Evolutionary conservation across 2,113 vertebrate species (phyloP).

Genomic region (zebrafish (Danio rerio)): DNA sequence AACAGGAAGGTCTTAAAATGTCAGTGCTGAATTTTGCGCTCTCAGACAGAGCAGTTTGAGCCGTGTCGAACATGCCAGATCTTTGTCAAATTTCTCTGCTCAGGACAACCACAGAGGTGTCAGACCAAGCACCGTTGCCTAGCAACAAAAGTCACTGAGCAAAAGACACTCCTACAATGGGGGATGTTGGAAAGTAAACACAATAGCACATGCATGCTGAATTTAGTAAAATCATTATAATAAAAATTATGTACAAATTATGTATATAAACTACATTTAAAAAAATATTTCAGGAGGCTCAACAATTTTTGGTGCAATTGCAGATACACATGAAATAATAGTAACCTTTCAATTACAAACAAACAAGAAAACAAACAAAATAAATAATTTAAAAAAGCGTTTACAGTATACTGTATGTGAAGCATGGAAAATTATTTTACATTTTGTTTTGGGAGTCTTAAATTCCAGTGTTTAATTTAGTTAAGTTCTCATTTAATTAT

Average conservation of each 20-base stretch:
- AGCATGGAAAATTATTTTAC: no score
- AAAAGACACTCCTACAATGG: slow-evolving; percentile 23
- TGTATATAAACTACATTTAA: neutral
- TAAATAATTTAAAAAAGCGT: no score
- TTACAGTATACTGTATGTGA: no score
- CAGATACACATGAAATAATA: no score
- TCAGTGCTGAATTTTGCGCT: neutral
- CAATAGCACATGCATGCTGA: neutral
- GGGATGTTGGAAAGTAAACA: slow-evolving; percentile 20
- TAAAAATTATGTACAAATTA: neutral
- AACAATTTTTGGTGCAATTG: no score
- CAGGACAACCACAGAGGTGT: slow-evolving; percentile 26
- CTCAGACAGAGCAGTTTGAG: neutral
- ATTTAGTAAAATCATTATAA: neutral
- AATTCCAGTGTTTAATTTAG: no score
- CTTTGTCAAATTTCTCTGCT: neutral
- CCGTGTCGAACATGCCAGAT: neutral
- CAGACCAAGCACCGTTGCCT: slow-evolving; percentile 40
- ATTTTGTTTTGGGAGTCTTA: no score
- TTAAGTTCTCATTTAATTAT: no score
- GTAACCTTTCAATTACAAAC: no score
- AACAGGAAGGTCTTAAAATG: neutral
- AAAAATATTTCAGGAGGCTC: neutral
- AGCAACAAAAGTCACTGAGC: slow-evolving; percentile 47
- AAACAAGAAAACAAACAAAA: no score